A percentile compares a stretch with the other conserved stretches of the same genome.
These are phyloP conservation scores for Acrobasis suavella DNA, from an alignment of 2,888 invertebrate genomes.

Conservation along the genomic window DNA sequence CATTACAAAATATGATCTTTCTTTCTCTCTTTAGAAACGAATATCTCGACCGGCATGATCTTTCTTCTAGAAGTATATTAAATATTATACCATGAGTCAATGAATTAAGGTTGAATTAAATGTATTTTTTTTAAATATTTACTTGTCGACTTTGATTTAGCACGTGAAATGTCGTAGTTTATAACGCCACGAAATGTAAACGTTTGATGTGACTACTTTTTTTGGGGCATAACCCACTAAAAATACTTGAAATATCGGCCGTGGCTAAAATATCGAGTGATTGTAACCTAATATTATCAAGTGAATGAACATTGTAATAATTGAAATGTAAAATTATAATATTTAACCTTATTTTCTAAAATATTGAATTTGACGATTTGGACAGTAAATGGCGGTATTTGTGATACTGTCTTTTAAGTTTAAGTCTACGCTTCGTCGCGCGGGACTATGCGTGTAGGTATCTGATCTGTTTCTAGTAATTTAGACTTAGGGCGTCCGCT, in stretches of 20 bases:
- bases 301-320: background rate
- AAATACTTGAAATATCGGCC: constrained; percentile 5
- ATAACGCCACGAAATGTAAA: constrained; percentile 3
- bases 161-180: constrained; percentile 12
- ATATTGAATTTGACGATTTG: constrained; percentile 7
- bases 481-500: too few species aligned
- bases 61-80: too few species aligned
- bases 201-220: constrained; percentile 3
- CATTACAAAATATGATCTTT: too few species aligned
- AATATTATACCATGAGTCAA: background rate
- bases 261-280: background rate
- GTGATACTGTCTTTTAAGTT: constrained; percentile 2
- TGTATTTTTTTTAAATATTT: too few species aligned
- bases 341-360: constrained; percentile 5
- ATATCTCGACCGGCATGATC: too few species aligned
- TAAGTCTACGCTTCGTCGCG: background rate
- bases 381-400: background rate
- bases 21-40: too few species aligned
- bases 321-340: constrained; percentile 13
- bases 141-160: constrained; percentile 12
- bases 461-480: too few species aligned
- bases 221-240: constrained; percentile 4
- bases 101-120: too few species aligned
- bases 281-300: constrained; percentile 6
- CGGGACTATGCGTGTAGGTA: background rate